Base-by-base conservation (phyloP, 2,888 invertebrate genomes). In the Amiota mariae region DNA sequence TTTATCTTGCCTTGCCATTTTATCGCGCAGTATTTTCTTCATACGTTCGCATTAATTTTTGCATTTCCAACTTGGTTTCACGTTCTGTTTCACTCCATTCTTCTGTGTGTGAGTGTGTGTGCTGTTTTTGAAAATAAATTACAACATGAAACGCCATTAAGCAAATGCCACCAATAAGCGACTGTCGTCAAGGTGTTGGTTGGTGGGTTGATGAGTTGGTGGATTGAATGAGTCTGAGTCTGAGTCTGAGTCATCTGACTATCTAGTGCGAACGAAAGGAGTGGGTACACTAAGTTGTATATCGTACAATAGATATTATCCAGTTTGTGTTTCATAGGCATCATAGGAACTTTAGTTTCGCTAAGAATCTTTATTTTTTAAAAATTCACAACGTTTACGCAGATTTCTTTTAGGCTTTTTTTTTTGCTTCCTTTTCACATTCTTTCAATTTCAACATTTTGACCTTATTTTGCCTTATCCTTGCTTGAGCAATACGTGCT, bases 21-120 rank as follows among this genome's bases (percentile, higher is more conserved):
- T 84, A 86, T 84, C 84, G 86, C 78, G 36, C 8, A 36, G 36
- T 36, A 36, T 36, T 36, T 36, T 36, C 36, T 36, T 36, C 36
- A 36, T 36, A 72, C 82, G 59, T 20, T 57, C 57, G 84, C 84
- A 84, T 84, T 86, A 84, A 86, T 81, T 79, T 86, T 81, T 86
- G 86, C 85, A 86, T 81, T 84, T 84, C 78, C 81, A 82, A 84
- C 78, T 76, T 80, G 85, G 85, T 73, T 76, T 80, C 75, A 36
- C 36, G 36, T 36, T 36, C 36, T 36, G 36, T 72, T 73, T 70
- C 71, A 75, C 76, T 72, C 78, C 64, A 15, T 64, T 57, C 10
- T n/a, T 57, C n/a, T 59, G 12, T 20, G 24, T 24, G 24, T 63
- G 24, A 1, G 20, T n/a, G n/a, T n/a, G n/a, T n/a, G 67, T 20